Percentiles rank a stretch among this genome's conserved stretches.
Evolutionary conservation across 2,113 vertebrate species (phyloP).

Genomic region (Plectropomus leopardus): DNA sequence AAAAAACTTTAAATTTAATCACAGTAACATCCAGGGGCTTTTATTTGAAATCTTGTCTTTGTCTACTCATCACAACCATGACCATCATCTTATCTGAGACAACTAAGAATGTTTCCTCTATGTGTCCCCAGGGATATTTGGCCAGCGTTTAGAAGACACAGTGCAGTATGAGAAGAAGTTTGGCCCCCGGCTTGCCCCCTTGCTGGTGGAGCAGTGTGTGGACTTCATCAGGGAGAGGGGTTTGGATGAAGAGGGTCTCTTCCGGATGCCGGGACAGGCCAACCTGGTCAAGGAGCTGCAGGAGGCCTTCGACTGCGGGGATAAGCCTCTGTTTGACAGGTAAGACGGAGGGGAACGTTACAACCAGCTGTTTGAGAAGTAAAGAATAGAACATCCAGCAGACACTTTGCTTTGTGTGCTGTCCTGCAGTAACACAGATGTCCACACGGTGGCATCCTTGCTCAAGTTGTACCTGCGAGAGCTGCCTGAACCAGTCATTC

Average conservation of each 20-base stretch:
- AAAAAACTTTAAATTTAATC: too few species aligned
- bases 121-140: constrained; percentile 90
- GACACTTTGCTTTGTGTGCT: not conserved
- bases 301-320: constrained; percentile 94
- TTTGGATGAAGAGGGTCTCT: constrained; percentile 94
- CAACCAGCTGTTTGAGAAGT: accelerated
- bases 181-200: constrained; percentile 90
- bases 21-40: too few species aligned
- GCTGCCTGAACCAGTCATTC: constrained; percentile 95
- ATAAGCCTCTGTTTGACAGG: constrained; percentile 96
- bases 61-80: too few species aligned
- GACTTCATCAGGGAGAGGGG: constrained; percentile 94
- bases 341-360: constrained; percentile 50
- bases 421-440: constrained; percentile 91
- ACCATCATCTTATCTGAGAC: too few species aligned
- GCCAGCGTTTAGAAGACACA: constrained; percentile 93
- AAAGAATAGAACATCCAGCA: not conserved
- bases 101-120: not conserved
- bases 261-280: constrained; percentile 95
- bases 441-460: constrained; percentile 97
- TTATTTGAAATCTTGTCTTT: too few species aligned
- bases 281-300: constrained; percentile 96
- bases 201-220: constrained; percentile 96
- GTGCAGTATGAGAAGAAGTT: constrained; percentile 91
- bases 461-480: constrained; percentile 96